Conservation (phyloP, 2,888 invertebrate species). For the Branchellion lobata region DNA sequence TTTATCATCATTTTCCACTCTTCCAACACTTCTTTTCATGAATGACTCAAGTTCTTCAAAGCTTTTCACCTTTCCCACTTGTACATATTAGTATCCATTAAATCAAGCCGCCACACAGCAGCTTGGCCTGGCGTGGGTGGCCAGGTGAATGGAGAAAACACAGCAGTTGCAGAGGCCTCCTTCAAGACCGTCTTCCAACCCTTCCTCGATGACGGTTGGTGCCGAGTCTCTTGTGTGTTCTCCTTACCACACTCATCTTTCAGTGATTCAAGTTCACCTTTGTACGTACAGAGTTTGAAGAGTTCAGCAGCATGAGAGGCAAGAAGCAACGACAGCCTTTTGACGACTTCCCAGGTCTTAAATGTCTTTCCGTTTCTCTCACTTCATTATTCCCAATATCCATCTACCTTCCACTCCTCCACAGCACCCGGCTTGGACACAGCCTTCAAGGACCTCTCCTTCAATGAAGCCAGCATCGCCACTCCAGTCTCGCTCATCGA, state of each 20-base stretch:
- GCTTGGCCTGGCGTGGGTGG: not conserved
- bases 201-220: not conserved
- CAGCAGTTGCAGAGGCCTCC: not conserved
- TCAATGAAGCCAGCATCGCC: not conserved
- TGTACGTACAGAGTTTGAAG: conserved; percentile 1
- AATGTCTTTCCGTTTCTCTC: too few relatives aligned
- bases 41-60: too few relatives aligned
- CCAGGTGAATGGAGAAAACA: not conserved
- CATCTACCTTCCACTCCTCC: too few relatives aligned
- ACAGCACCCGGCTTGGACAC: not conserved
- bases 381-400: too few relatives aligned
- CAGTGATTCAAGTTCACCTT: not conserved
- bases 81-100: too few relatives aligned
- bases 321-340: not conserved
- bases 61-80: too few relatives aligned
- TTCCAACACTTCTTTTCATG: too few relatives aligned
- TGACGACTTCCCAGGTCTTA: too few relatives aligned
- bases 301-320: conserved; percentile 14
- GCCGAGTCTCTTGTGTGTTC: not conserved
- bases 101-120: not conserved
- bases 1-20: too few relatives aligned
- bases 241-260: too few relatives aligned
- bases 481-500: conserved; percentile 1
- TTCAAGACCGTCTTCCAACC: not conserved
- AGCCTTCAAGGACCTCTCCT: not conserved